These are phyloP conservation scores for Eupithecia dodoneata DNA, from an alignment of 2,888 invertebrate genomes.

Conservation along the genomic window DNA sequence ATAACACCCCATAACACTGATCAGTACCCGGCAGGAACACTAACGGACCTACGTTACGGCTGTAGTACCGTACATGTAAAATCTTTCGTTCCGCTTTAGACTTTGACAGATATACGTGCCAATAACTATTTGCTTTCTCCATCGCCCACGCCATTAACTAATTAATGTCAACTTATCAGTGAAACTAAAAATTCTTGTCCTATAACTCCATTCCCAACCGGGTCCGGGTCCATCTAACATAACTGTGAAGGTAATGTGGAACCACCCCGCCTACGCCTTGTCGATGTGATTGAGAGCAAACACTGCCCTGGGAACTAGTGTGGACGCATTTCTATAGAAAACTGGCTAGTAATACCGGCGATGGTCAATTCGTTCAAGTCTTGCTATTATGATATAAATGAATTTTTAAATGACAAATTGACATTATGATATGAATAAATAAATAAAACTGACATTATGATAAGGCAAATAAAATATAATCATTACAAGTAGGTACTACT, in stretches of 20 bases:
- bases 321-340: not conserved
- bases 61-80: too few species aligned
- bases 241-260: constrained; percentile 18
- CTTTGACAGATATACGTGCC: not conserved
- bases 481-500: too few species aligned
- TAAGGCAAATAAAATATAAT: too few species aligned
- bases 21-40: too few species aligned
- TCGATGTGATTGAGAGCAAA: constrained; percentile 26
- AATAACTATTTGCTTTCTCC: not conserved
- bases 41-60: too few species aligned
- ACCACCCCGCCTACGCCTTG: constrained; percentile 24
- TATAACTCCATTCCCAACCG: not conserved
- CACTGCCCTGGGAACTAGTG: constrained; percentile 29
- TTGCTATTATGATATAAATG: not conserved
- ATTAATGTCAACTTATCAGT: not conserved
- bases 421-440: too few species aligned
- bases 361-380: not conserved
- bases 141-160: not conserved
- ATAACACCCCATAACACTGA: too few species aligned
- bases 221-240: constrained; percentile 14
- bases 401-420: too few species aligned
- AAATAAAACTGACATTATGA: too few species aligned
- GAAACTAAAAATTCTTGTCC: not conserved
- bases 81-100: not conserved
- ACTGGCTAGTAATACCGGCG: not conserved